A percentile compares a stretch with the other conserved stretches of the same genome.
phyloP scores from a whole-genome alignment of 2,888 invertebrate species.

The Ornithoptera alexandrae region DNA sequence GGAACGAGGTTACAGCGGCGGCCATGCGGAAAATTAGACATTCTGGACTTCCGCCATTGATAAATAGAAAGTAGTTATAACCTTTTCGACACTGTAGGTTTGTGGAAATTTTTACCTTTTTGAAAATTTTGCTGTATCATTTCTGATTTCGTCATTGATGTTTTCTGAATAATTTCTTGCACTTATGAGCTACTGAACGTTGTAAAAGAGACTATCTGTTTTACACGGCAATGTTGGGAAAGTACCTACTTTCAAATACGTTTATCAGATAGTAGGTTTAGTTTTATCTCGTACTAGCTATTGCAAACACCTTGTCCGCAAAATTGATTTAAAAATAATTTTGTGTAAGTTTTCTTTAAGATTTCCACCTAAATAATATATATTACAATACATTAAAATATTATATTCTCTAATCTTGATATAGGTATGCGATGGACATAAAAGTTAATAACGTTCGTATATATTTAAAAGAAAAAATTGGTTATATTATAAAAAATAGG shows the following conservation, averaged over 20 bases:
- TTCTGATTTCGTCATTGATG: too few relatives aligned
- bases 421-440: too few relatives aligned
- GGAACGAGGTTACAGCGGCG: conserved; percentile 23
- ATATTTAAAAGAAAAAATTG: too few relatives aligned
- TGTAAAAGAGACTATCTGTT: neutral
- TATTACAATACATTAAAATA: neutral
- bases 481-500: too few relatives aligned
- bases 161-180: too few relatives aligned
- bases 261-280: neutral
- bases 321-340: neutral
- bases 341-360: neutral
- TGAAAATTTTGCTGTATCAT: neutral
- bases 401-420: too few relatives aligned
- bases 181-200: too few relatives aligned
- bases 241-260: neutral
- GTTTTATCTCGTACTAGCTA: neutral
- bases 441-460: too few relatives aligned
- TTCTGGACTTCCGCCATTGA: conserved; percentile 26
- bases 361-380: neutral
- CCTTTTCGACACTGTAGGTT: conserved; percentile 7
- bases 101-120: neutral
- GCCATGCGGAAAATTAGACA: conserved; percentile 26
- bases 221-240: neutral
- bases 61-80: conserved; percentile 26
- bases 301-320: neutral